Evolutionary conservation across 1,140 invertebrate species (phyloP).

Genomic region (Doryteuthis pealeii): DNA sequence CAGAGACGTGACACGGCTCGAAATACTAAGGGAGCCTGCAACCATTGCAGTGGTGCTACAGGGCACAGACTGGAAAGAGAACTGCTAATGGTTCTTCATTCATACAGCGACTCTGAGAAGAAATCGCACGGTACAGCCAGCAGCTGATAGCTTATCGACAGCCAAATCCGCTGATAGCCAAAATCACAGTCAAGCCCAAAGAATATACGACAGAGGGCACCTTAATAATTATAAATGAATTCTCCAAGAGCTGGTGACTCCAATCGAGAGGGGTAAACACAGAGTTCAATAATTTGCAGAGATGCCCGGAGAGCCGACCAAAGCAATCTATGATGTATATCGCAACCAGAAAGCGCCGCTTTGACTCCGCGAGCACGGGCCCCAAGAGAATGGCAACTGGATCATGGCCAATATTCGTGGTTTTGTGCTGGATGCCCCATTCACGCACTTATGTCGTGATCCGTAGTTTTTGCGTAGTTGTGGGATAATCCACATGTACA

Average conservation of each 20-base stretch:
- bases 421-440: slow-evolving; percentile 96
- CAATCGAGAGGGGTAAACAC: slow-evolving; percentile 4
- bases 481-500: slow-evolving; percentile 39
- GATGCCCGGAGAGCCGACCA: not conserved
- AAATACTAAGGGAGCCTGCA: not conserved
- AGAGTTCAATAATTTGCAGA: not conserved
- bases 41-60: not conserved
- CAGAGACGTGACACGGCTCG: not conserved
- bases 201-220: not conserved
- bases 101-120: not conserved
- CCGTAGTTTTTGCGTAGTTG: slow-evolving; percentile 50
- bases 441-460: slow-evolving; percentile 81
- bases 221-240: slow-evolving; percentile 9
- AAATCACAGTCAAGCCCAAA: slow-evolving; percentile 11
- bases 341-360: slow-evolving; percentile 46
- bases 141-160: not conserved
- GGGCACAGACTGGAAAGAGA: slow-evolving; percentile 5
- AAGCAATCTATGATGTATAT: slow-evolving; percentile 23
- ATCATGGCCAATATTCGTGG: slow-evolving; percentile 99
- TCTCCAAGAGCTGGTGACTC: slow-evolving; percentile 8
- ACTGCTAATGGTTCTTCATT: not conserved
- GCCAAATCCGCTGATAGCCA: slow-evolving; percentile 25
- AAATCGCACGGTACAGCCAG: not conserved
- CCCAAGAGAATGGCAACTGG: slow-evolving; percentile 92
- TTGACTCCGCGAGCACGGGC: slow-evolving; percentile 80